These are phyloP conservation scores for Argyresthia goedartella DNA, from an alignment of 2,888 invertebrate species.

Conservation along the genomic window DNA sequence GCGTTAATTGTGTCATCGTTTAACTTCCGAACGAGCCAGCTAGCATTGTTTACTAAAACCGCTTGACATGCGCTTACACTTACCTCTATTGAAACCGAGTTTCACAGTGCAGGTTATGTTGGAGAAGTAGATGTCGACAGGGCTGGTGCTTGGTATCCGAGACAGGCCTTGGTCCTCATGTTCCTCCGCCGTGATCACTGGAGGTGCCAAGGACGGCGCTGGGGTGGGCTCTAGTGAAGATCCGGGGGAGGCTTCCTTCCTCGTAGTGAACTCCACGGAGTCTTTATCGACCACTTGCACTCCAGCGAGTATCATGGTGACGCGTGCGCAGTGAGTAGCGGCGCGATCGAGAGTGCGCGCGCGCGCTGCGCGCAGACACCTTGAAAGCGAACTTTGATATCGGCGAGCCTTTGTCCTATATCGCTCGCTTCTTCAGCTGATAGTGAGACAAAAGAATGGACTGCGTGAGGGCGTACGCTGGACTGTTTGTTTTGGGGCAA, in stretches of 20 bases:
- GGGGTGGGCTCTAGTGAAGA: slow-evolving; percentile 5
- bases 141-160: slow-evolving; percentile 43
- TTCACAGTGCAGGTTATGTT: slow-evolving; percentile 80
- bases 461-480: no score
- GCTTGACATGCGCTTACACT: slow-evolving; percentile 17
- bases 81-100: slow-evolving; percentile 81
- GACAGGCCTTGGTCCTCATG: slow-evolving; percentile 17
- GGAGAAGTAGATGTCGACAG: slow-evolving; percentile 80
- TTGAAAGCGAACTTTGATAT: no score
- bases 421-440: no score
- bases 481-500: no score
- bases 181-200: background rate
- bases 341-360: slow-evolving; percentile 45
- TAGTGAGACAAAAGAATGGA: no score
- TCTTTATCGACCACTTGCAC: slow-evolving; percentile 49
- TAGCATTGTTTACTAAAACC: no score
- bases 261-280: slow-evolving; percentile 32
- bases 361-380: slow-evolving; percentile 29
- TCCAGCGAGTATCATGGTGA: slow-evolving; percentile 58
- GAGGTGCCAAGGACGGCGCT: background rate
- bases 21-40: no score
- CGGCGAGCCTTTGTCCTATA: background rate
- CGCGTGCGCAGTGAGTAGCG: slow-evolving; percentile 35
- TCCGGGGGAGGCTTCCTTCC: slow-evolving; percentile 12
- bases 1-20: no score